A percentile compares a stretch with the other conserved stretches of the same genome.
Evolutionary conservation across 2,113 vertebrate species (phyloP).

Genomic region (Perccottus glenii): DNA sequence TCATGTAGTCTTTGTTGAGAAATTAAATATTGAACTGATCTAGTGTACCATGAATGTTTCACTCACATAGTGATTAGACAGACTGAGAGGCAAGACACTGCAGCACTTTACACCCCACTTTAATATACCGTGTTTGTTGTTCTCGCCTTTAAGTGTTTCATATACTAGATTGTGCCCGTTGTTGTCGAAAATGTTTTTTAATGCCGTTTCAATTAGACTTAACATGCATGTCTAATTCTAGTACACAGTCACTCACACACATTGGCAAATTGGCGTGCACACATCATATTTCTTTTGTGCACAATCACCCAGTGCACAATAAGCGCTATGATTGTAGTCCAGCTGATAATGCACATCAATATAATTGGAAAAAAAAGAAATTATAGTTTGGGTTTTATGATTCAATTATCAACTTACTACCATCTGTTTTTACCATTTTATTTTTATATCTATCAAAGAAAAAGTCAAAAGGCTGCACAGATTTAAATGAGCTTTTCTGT

Average conservation of each 20-base stretch:
- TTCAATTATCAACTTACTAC: conserved; percentile 46
- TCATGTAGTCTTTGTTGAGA: conserved; percentile 79
- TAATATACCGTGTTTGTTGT: conserved; percentile 58
- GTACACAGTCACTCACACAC: conserved; percentile 28
- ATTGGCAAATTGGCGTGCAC: conserved; percentile 39
- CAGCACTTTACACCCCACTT: conserved; percentile 61
- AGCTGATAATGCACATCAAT: conserved; percentile 39
- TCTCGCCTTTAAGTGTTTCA: conserved; percentile 57
- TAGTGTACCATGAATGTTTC: conserved; percentile 80
- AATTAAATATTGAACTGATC: conserved; percentile 81
- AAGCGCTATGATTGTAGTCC: conserved; percentile 39
- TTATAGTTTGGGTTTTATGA: conserved; percentile 54
- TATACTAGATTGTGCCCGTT: conserved; percentile 38
- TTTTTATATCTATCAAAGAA: conserved; percentile 32
- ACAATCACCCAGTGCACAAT: conserved; percentile 37
- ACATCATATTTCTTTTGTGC: conserved; percentile 16
- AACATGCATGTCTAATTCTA: conserved; percentile 46
- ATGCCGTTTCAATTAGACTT: conserved; percentile 51
- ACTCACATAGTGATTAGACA: conserved; percentile 76
- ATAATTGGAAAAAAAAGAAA: conserved; percentile 51
- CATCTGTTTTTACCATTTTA: conserved; percentile 43
- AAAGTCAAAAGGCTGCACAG: conserved; percentile 20
- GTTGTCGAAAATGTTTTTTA: conserved; percentile 47
- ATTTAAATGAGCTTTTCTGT: conserved; percentile 45
- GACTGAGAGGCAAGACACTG: conserved; percentile 65